Percentiles rank a stretch among this genome's conserved stretches.
phyloP scores from a whole-genome alignment of 2,797 vertebrate genomes.

The Oreochromis grahami region DNA sequence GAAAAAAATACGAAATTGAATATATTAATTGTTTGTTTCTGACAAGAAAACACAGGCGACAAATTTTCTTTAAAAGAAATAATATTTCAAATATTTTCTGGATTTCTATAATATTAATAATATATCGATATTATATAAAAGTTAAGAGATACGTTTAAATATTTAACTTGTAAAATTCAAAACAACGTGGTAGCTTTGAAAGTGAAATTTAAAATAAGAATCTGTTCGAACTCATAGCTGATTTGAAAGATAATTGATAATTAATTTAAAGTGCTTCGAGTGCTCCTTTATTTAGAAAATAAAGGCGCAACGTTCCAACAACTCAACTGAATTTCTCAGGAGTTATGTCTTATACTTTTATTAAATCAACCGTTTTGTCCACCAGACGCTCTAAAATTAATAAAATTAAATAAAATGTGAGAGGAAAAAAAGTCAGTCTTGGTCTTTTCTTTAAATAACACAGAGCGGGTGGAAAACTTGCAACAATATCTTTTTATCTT shows the following conservation, averaged over 20 bases:
- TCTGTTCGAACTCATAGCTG: not conserved
- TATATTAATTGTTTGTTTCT: not conserved
- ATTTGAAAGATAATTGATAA: not conserved
- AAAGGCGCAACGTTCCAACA: not conserved
- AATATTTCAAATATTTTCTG: not conserved
- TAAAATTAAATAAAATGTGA: not conserved
- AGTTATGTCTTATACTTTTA: not conserved
- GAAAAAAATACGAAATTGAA: fast-evolving
- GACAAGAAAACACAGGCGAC: not conserved
- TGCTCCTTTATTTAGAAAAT: not conserved
- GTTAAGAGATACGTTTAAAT: not conserved
- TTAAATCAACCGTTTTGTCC: not conserved
- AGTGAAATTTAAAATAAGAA: not conserved
- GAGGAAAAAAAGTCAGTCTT: not conserved
- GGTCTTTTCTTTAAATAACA: not conserved
- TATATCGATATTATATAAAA: not conserved
- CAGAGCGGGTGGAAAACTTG: not conserved
- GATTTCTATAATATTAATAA: not conserved
- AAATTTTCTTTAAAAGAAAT: not conserved
- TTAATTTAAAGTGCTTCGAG: not conserved
- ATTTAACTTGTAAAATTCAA: not conserved
- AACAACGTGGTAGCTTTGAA: not conserved
- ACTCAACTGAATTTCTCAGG: not conserved
- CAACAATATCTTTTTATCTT: not conserved
- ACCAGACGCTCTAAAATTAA: not conserved